Evolutionary conservation across 2,113 vertebrate species (phyloP), one percentile per base, ranked within the genome.

Genomic region (Dendropsophus ebraccatus): DNA sequence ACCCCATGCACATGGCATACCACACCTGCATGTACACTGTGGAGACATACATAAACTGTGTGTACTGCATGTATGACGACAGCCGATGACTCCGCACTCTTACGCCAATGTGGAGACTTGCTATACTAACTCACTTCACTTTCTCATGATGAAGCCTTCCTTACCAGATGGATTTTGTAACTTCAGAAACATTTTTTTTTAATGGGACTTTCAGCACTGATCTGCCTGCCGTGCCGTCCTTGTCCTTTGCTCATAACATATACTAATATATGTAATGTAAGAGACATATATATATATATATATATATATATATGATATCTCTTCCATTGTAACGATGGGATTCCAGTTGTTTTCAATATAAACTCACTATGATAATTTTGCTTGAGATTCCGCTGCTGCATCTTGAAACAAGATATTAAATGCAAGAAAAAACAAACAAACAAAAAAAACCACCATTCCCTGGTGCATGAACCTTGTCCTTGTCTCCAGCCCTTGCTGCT

Each of bases 161-260:
- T 80, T 86, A 80, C 65, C 45, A 74, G 75, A 81, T 89, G 88
- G 91, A 89, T 89, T 93, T 90, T 87, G 74, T 90, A 88, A 90
- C 88, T 50, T 91, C 86, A 62, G 1, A 85, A 88, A 90, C 90
- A 84, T 89, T 86, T 92, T 41, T 75, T 77, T 52, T 50, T 2
- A 52, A 0, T 1, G 21, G 93, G 92, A 78, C 88, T 88, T 89
- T 21, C 90, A 89, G 87, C 90, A 91, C 84, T 0, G 0, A 89
- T 90, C 90, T 88, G 89, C 91, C 91, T 93, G 90, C 90, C 2
- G 89, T 94, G 35, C 88, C 89, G 90, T 91, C 90, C 90, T 88
- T 52, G 54, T 91, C 90, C 89, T 89, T 87, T 90, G 30, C 88
- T 65, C 49, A 2, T 86, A 74, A 80, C 49, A 74, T 74, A 87